Conservation (phyloP, 2,113 vertebrate species). For the Plotosus lineatus region DNA sequence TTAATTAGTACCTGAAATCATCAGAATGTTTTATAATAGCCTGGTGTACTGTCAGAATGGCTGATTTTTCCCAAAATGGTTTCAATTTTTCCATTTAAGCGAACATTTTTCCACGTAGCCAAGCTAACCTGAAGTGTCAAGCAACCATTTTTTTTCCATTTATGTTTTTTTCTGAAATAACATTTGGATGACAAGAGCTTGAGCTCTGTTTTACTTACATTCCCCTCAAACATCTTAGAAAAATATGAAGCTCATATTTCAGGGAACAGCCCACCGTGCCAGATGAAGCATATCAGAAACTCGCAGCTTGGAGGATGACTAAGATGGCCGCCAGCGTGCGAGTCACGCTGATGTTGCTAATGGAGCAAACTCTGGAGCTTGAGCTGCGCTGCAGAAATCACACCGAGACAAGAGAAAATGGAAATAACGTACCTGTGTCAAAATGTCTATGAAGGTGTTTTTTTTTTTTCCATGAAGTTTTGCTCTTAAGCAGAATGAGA, state of each 20-base stretch:
- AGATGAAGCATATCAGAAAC: constrained; percentile 15
- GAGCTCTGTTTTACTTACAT: neutral
- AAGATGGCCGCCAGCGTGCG: constrained; percentile 17
- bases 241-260: neutral
- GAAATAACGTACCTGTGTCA: constrained; percentile 13
- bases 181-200: neutral
- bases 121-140: neutral
- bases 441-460: neutral
- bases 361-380: neutral
- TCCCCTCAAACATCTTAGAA: neutral
- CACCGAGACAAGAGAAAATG: neutral
- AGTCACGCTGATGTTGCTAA: constrained; percentile 10
- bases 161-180: neutral
- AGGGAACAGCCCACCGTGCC: constrained; percentile 4
- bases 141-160: too few species aligned
- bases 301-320: constrained; percentile 4
- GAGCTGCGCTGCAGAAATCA: neutral
- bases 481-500: neutral
- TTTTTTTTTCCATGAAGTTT: neutral
- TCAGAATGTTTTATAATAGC: too few species aligned
- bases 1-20: too few species aligned
- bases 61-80: too few species aligned
- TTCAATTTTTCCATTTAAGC: too few species aligned
- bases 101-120: neutral
- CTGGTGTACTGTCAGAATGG: too few species aligned